Percentiles rank a stretch among this genome's conserved stretches.
These are phyloP conservation scores for Anastrepha ludens DNA, from an alignment of 1,140 invertebrate genomes.

Conservation along the genomic window DNA sequence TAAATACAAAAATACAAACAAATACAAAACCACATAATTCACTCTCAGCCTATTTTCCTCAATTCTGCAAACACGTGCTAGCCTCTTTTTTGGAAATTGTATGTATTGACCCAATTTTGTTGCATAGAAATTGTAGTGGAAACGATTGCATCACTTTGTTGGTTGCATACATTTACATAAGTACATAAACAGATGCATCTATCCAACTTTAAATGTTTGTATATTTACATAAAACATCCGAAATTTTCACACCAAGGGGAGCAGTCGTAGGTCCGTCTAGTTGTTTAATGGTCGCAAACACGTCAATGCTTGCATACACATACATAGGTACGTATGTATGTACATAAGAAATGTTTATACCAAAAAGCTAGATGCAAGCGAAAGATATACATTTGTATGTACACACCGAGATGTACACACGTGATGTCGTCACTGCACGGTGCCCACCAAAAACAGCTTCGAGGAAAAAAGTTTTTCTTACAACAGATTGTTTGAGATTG, in stretches of 20 bases:
- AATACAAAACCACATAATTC: no score
- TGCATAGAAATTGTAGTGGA: not conserved
- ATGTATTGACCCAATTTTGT: not conserved
- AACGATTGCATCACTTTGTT: not conserved
- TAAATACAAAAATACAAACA: no score
- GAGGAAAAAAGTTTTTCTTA: not conserved
- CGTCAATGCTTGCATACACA: not conserved
- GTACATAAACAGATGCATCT: not conserved
- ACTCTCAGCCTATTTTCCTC: not conserved
- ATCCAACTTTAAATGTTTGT: not conserved
- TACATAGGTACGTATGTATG: not conserved
- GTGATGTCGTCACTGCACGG: constrained; percentile 20
- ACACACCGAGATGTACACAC: not conserved
- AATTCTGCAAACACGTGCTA: not conserved
- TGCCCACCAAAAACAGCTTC: constrained; percentile 17
- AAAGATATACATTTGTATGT: not conserved
- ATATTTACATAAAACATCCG: constrained; percentile 2
- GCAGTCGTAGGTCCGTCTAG: not conserved
- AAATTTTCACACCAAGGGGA: constrained; percentile 33
- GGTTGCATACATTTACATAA: not conserved
- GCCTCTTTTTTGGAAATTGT: not conserved
- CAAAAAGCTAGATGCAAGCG: not conserved
- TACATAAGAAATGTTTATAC: not conserved
- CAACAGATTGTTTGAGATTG: no score
- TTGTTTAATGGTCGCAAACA: not conserved